Percentiles rank a stretch among this genome's conserved stretches.
These are phyloP conservation scores for Triplophysa yarkandensis DNA, from an alignment of 2,797 vertebrate genomes.

Conservation along the genomic window DNA sequence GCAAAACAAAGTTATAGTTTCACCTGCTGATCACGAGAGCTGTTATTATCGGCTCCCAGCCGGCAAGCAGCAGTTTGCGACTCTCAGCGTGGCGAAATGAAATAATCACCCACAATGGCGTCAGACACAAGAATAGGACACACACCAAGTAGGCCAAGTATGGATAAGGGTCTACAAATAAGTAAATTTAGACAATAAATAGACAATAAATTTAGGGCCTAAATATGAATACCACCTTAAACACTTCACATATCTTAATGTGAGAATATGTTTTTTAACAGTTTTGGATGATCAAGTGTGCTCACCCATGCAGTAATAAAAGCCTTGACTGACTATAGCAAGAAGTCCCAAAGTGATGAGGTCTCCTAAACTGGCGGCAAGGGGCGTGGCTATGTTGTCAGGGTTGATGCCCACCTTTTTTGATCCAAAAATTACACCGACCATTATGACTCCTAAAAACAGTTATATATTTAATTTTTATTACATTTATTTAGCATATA, in stretches of 20 bases:
- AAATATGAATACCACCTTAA: neutral
- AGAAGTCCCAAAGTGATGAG: slow-evolving; percentile 91
- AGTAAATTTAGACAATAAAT: neutral
- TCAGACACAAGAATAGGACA: slow-evolving; percentile 83
- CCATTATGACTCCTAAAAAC: slow-evolving; percentile 86
- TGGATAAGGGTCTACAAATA: slow-evolving; percentile 77
- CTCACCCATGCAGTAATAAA: slow-evolving; percentile 84
- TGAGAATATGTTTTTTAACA: neutral
- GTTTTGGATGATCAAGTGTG: neutral
- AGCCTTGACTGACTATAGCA: slow-evolving; percentile 87
- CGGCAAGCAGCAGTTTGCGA: slow-evolving; percentile 84
- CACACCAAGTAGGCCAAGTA: slow-evolving; percentile 88
- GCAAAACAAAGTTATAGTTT: slow-evolving; percentile 1
- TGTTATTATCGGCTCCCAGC: slow-evolving; percentile 94
- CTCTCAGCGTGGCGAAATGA: slow-evolving; percentile 88
- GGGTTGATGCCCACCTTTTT: slow-evolving; percentile 92
- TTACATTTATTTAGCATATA: neutral
- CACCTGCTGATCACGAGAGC: slow-evolving; percentile 96
- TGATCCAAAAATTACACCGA: slow-evolving; percentile 90
- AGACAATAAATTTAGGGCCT: too few species aligned
- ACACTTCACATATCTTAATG: neutral
- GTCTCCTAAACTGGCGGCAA: slow-evolving; percentile 94
- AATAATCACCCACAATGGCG: slow-evolving; percentile 88
- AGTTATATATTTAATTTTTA: neutral
- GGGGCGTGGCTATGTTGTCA: slow-evolving; percentile 92